Evolutionary conservation across 1,140 invertebrate genomes (phyloP).

Genomic region (Ptiloglossa arizonensis): DNA sequence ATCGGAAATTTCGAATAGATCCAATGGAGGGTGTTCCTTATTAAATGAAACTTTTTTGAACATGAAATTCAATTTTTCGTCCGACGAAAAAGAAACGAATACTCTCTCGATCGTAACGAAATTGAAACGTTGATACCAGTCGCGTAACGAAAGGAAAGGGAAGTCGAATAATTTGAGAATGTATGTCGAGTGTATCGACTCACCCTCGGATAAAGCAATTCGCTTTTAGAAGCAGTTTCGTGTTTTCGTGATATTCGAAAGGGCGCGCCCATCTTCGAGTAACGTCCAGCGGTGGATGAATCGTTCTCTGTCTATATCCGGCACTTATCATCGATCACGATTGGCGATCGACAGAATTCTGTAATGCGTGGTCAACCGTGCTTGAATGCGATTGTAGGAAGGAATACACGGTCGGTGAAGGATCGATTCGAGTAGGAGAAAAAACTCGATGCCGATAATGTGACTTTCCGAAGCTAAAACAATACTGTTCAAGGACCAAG

Average conservation of each 20-base stretch:
- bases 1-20: no score
- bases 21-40: no score
- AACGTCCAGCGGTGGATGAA: not conserved
- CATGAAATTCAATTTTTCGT: no score
- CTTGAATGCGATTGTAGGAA: not conserved
- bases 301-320: not conserved
- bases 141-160: no score
- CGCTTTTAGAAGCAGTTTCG: not conserved
- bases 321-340: not conserved
- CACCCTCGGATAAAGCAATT: not conserved
- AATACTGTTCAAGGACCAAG: slow-evolving; percentile 42
- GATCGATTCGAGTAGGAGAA: not conserved
- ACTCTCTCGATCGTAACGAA: no score
- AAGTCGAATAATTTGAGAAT: not conserved
- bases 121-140: no score
- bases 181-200: not conserved
- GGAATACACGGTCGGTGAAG: no score
- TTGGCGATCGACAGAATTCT: not conserved
- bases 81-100: no score
- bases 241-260: not conserved
- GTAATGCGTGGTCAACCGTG: not conserved
- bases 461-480: slow-evolving; percentile 44
- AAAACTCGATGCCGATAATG: slow-evolving; percentile 16
- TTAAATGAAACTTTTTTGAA: no score
- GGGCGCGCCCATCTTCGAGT: not conserved